These are phyloP conservation scores for Epicampocera succincta DNA, from an alignment of 2,888 invertebrate genomes.

Conservation along the genomic window DNA sequence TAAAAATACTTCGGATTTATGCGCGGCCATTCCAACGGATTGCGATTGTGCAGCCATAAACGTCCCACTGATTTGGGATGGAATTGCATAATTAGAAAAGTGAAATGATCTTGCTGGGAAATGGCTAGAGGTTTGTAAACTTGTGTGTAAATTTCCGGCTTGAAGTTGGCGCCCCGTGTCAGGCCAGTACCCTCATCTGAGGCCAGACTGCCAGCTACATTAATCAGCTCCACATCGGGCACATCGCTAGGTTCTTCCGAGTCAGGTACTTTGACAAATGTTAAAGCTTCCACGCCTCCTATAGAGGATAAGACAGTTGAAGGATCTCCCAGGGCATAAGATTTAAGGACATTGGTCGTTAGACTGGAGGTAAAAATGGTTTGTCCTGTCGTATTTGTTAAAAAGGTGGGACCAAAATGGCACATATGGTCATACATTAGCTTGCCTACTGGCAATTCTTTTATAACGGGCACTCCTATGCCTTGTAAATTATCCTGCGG, in stretches of 20 bases:
- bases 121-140: conserved; percentile 83
- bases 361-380: conserved; percentile 63
- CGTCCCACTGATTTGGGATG: conserved; percentile 89
- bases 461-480: conserved; percentile 84
- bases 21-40: conserved; percentile 84
- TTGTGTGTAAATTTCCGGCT: conserved; percentile 83
- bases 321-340: conserved; percentile 75
- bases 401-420: conserved; percentile 80
- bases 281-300: conserved; percentile 87
- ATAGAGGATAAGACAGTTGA: conserved; percentile 82
- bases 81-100: conserved; percentile 86
- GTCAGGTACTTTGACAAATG: conserved; percentile 84
- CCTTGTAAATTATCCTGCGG: conserved; percentile 83
- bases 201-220: conserved; percentile 85
- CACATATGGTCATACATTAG: conserved; percentile 84
- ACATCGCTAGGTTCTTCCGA: conserved; percentile 84
- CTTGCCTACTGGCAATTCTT: conserved; percentile 86
- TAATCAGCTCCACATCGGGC: conserved; percentile 87
- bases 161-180: conserved; percentile 83
- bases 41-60: conserved; percentile 85
- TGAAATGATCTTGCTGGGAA: conserved; percentile 83
- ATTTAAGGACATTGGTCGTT: conserved; percentile 66
- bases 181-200: conserved; percentile 84
- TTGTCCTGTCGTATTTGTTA: conserved; percentile 78
- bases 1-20: conserved; percentile 85